Evolutionary conservation across 2,113 vertebrate genomes (phyloP).

Genomic region (Tichodroma muraria): DNA sequence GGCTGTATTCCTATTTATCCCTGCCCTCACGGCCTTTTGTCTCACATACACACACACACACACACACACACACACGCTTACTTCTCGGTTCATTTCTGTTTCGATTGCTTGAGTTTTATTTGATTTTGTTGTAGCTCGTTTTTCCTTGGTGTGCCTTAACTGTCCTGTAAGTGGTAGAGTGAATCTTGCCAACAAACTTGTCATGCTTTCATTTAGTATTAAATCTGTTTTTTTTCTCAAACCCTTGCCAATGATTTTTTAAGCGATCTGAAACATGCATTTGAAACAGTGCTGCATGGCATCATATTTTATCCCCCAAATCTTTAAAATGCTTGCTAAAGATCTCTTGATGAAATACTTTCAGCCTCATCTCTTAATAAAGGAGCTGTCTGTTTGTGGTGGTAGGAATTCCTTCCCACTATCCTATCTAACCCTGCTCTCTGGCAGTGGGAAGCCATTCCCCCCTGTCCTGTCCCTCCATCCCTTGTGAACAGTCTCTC

Average conservation of each 20-base stretch:
- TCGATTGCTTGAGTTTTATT: not conserved
- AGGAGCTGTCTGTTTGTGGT: not conserved
- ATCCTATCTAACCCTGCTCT: not conserved
- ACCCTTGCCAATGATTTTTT: not conserved
- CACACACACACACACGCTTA: no score
- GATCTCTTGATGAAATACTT: not conserved
- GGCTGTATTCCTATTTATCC: not conserved
- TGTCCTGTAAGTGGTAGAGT: not conserved
- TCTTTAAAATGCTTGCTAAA: not conserved
- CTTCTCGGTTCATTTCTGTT: no score
- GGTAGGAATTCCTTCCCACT: not conserved
- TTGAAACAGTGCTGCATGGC: not conserved
- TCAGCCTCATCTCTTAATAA: not conserved
- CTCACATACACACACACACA: no score
- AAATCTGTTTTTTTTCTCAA: not conserved
- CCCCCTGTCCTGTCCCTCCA: not conserved
- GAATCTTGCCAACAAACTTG: rapidly evolving
- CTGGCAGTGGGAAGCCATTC: not conserved
- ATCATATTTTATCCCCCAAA: not conserved
- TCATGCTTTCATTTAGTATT: not conserved
- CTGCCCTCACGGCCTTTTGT: not conserved
- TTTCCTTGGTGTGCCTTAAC: not conserved
- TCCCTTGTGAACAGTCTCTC: rapidly evolving
- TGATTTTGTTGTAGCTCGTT: not conserved
- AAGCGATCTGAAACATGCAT: rapidly evolving